Conservation (phyloP, 2,888 invertebrate genomes). For the Acronicta psi region DNA sequence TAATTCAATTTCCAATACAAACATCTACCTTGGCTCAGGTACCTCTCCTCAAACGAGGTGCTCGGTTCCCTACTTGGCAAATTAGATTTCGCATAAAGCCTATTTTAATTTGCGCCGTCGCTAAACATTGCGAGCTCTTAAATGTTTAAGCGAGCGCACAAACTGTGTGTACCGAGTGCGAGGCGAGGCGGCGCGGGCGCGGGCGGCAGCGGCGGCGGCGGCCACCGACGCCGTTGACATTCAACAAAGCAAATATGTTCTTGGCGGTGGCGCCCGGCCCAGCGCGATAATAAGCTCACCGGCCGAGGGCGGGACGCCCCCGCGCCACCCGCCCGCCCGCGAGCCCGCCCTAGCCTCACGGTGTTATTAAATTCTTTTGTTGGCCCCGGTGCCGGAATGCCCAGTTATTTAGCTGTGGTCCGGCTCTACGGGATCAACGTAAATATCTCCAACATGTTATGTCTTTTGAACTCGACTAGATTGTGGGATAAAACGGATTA, state of each 20-base stretch:
- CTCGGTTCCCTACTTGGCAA: constrained; percentile 82
- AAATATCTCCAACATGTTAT: constrained; percentile 72
- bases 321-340: constrained; percentile 60
- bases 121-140: constrained; percentile 85
- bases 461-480: constrained; percentile 77
- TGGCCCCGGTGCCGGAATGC: constrained; percentile 74
- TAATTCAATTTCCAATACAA: constrained; percentile 86
- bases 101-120: constrained; percentile 87
- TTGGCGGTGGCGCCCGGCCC: constrained; percentile 67
- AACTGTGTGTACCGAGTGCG: constrained; percentile 77
- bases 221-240: constrained; percentile 76
- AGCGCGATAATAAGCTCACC: constrained; percentile 85
- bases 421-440: constrained; percentile 78
- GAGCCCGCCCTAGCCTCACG: constrained; percentile 71
- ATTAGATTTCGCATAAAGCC: constrained; percentile 88
- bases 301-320: constrained; percentile 70
- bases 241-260: constrained; percentile 85
- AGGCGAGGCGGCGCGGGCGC: constrained; percentile 41
- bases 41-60: constrained; percentile 77
- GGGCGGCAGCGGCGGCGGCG: constrained; percentile 48
- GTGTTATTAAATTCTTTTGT: constrained; percentile 88
- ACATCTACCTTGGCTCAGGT: constrained; percentile 77
- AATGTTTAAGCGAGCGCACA: constrained; percentile 84
- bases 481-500: constrained; percentile 74
- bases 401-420: constrained; percentile 80